Evolutionary conservation across 2,797 vertebrate genomes (phyloP), one percentile per base, ranked within the genome.

Genomic region (Alfaro cultratus): DNA sequence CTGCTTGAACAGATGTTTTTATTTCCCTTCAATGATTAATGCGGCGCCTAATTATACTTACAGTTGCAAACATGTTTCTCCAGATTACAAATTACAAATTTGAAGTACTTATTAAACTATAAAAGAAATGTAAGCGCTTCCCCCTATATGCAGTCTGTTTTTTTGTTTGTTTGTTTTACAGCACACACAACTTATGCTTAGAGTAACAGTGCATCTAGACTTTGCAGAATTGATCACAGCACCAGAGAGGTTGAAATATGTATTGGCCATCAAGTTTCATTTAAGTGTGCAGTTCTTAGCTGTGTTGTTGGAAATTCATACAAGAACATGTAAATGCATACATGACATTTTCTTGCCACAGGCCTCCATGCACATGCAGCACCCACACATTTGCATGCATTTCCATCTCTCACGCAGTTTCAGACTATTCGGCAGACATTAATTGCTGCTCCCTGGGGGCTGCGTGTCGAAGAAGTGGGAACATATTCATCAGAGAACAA

Each of bases 371-470:
- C 55, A 41, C 51, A 77, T 49, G 11, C 31, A 82, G 49, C 68
- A n/a, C 57, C 46, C 16, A 41, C 31, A 55, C 47, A 57, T 39
- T 79, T 16, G 39, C 77, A 75, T 31, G 60, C 78, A 31, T n/a
- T 39, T 73, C 73, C 75, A 47, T 78, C 21, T 85, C 60, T 86
- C 49, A 77, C 36, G 36, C 74, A 43, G 74, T 76, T 80, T 76
- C 45, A 80, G 43, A 80, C 39, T 75, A 53, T 79, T 67, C 12
- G 1, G 43, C 79, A 62, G 79, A 75, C 68, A 79, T 83, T 84
- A 77, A 76, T 67, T 64, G 76, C 86, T 47, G 47, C 41, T 88
- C 85, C 79, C 85, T 46, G n/a, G 47, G 31, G 85, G 75, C 75
- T 80, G 77, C 31, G 2, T 29, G 79, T 47, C 41, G 36, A 71